A percentile compares a stretch with the other conserved stretches of the same genome.
Evolutionary conservation across 1,140 invertebrate species (phyloP).

Genomic region (Microplitis demolitor): DNA sequence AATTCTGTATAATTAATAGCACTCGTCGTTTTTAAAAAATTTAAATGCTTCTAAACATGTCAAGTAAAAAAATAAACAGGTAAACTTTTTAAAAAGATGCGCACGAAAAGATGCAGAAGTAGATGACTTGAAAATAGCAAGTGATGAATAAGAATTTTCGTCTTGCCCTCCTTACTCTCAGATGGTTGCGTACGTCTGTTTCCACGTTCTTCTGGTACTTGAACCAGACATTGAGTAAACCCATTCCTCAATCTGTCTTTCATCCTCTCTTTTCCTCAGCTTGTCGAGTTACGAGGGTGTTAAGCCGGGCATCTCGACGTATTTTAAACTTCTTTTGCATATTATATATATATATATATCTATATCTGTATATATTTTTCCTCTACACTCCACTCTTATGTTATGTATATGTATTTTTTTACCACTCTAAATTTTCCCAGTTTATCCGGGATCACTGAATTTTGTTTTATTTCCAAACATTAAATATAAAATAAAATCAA

Average conservation of each 20-base stretch:
- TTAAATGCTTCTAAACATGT: too few species aligned
- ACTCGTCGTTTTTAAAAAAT: too few species aligned
- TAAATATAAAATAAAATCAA: not conserved
- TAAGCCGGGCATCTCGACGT: conserved; percentile 44
- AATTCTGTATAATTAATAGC: too few species aligned
- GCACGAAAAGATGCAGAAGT: too few species aligned
- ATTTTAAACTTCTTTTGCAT: conserved; percentile 38
- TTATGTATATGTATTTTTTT: conserved; percentile 23
- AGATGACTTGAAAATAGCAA: too few species aligned
- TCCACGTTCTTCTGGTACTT: not conserved
- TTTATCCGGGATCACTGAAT: conserved; percentile 1
- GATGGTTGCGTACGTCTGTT: not conserved
- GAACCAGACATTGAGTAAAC: not conserved
- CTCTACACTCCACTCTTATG: conserved; percentile 27
- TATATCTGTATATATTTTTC: too few species aligned
- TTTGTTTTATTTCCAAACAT: not conserved
- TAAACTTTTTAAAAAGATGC: too few species aligned
- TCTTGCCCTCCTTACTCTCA: not conserved
- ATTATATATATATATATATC: conserved; percentile 27
- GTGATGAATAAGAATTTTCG: too few species aligned
- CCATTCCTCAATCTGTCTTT: conserved; percentile 8
- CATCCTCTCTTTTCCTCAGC: conserved; percentile 31
- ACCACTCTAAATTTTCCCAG: conserved; percentile 1
- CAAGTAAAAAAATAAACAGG: too few species aligned
- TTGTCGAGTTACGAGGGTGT: conserved; percentile 42